Evolutionary conservation across 2,888 invertebrate genomes (phyloP).

Genomic region (Ochropleura plecta): DNA sequence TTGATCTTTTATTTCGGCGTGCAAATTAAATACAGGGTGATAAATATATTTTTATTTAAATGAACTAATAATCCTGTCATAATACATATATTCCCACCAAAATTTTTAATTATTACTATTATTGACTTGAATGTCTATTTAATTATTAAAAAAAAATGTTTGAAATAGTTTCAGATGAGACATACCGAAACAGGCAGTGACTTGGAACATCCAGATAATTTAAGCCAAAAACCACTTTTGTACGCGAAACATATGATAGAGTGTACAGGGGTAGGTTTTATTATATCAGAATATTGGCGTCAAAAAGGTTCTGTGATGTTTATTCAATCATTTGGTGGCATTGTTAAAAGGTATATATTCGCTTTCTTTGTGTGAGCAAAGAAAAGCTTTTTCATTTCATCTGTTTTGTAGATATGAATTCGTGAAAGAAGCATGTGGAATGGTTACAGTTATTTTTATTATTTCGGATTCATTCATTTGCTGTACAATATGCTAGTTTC

Average conservation of each 20-base stretch:
- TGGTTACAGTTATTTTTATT: background rate
- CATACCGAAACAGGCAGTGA: background rate
- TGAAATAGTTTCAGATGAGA: too few species aligned
- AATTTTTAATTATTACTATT: too few species aligned
- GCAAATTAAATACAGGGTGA: too few species aligned
- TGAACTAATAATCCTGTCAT: too few species aligned
- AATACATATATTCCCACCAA: too few species aligned
- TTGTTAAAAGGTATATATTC: conserved; percentile 39
- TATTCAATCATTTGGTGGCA: conserved; percentile 49
- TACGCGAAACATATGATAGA: conserved; percentile 9
- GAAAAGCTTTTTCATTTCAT: conserved; percentile 41
- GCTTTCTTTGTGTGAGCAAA: conserved; percentile 38
- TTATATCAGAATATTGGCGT: conserved; percentile 22
- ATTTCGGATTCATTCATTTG: background rate
- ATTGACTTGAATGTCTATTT: too few species aligned
- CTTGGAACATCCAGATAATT: conserved; percentile 18
- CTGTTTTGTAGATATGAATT: conserved; percentile 31
- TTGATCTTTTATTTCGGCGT: too few species aligned
- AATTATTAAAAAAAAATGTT: too few species aligned
- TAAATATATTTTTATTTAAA: too few species aligned
- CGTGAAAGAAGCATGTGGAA: background rate
- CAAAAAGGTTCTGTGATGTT: conserved; percentile 34
- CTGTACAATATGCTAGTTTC: too few species aligned
- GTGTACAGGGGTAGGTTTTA: conserved; percentile 15
- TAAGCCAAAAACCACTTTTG: background rate